Conservation (phyloP, 2,797 vertebrate species). For the Benthosema pterotum region DNA sequence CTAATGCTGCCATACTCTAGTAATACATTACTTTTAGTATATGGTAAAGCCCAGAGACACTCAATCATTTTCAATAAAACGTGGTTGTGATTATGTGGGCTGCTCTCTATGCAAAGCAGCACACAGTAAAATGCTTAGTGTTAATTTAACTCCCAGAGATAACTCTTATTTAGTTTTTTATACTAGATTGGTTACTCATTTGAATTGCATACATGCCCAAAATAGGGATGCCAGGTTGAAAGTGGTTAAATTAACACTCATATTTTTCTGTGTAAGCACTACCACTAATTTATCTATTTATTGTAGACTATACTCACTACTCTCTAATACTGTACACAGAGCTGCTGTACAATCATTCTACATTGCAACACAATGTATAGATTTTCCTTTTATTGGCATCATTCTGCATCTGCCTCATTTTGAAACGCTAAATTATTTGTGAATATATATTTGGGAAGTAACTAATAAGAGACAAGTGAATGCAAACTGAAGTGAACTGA, state of each 20-base stretch:
- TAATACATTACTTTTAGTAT: conserved; percentile 17
- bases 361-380: conserved; percentile 4
- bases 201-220: too few species aligned
- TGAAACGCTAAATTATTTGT: conserved; percentile 39
- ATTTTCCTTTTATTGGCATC: conserved; percentile 10
- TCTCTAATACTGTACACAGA: neutral
- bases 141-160: too few species aligned
- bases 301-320: neutral
- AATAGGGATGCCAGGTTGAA: too few species aligned
- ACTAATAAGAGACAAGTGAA: conserved; percentile 23
- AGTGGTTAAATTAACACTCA: too few species aligned
- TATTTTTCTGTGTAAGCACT: neutral
- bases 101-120: conserved; percentile 20
- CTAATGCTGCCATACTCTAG: too few species aligned
- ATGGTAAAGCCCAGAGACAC: conserved; percentile 45
- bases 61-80: conserved; percentile 30
- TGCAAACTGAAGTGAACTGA: conserved; percentile 24
- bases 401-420: conserved; percentile 51
- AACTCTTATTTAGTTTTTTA: too few species aligned
- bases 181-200: too few species aligned
- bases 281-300: conserved; percentile 6
- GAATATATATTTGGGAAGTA: conserved; percentile 13
- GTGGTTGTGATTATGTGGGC: neutral
- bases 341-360: neutral
- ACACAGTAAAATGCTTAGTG: neutral